Conservation (phyloP, 2,888 invertebrate genomes). For the Autographa gamma region DNA sequence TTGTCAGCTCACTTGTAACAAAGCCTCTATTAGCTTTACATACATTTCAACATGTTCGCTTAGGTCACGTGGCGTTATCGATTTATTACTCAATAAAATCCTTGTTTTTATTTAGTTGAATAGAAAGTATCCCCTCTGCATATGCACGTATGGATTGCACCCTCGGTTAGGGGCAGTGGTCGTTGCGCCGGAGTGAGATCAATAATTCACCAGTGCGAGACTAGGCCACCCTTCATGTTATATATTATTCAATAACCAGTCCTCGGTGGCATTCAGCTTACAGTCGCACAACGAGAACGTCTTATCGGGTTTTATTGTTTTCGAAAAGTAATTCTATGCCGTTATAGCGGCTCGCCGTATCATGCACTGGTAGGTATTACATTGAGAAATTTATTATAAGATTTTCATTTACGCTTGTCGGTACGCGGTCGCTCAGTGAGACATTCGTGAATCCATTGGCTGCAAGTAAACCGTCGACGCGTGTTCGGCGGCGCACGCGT, state of each 20-base stretch:
- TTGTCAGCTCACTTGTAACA: conserved; percentile 44
- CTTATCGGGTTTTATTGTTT: conserved; percentile 87
- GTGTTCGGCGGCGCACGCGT: conserved; percentile 47
- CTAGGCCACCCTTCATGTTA: conserved; percentile 61
- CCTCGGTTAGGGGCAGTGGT: conserved; percentile 71
- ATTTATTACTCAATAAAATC: conserved; percentile 65
- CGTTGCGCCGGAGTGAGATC: conserved; percentile 84
- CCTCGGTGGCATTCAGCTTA: conserved; percentile 62
- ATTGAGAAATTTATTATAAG: conserved; percentile 73
- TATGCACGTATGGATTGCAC: conserved; percentile 64
- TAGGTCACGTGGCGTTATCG: conserved; percentile 67
- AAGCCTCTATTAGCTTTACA: conserved; percentile 46
- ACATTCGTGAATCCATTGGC: conserved; percentile 52
- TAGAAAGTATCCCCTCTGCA: conserved; percentile 57
- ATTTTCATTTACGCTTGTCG: conserved; percentile 72
- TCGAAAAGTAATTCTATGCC: conserved; percentile 83
- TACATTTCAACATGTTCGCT: conserved; percentile 53
- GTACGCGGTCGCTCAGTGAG: conserved; percentile 60
- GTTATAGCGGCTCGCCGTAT: conserved; percentile 75
- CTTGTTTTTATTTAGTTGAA: conserved; percentile 60
- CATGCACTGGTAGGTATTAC: conserved; percentile 85
- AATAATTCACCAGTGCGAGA: conserved; percentile 74
- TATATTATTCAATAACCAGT: conserved; percentile 55
- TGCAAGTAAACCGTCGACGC: conserved; percentile 42
- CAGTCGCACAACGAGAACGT: conserved; percentile 67